phyloP scores from a whole-genome alignment of 2,888 invertebrate genomes.

The Kuschelorhynchus macadamiae region DNA sequence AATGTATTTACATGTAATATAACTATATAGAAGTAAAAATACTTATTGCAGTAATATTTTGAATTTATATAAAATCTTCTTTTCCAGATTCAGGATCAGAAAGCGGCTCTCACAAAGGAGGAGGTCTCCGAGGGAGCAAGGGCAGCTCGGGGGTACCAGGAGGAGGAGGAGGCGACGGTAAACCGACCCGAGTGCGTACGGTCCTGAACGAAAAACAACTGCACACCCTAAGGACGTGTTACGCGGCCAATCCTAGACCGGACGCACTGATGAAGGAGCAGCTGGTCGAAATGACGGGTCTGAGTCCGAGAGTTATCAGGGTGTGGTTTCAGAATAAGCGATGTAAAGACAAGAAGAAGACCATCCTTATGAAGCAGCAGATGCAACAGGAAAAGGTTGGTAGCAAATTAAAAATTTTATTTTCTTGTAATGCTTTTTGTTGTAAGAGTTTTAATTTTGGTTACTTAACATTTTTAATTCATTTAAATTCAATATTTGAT shows the following conservation, averaged over 20 bases:
- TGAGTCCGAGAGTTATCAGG: constrained; percentile 97
- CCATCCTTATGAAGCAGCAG: constrained; percentile 96
- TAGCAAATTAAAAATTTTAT: no score
- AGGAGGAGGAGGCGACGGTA: constrained; percentile 83
- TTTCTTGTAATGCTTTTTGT: no score
- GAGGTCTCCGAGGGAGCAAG: constrained; percentile 69
- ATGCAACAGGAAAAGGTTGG: constrained; percentile 97
- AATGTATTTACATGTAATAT: no score
- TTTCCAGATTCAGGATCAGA: constrained; percentile 92
- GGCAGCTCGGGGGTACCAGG: constrained; percentile 66
- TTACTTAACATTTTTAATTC: no score
- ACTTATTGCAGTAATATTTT: no score
- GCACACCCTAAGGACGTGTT: constrained; percentile 97
- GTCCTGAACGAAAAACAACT: constrained; percentile 99
- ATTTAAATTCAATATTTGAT: no score
- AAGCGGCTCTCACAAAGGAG: constrained; percentile 90
- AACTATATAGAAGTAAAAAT: no score
- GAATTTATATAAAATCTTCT: no score
- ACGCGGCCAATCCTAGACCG: constrained; percentile 97
- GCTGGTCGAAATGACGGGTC: constrained; percentile 97
- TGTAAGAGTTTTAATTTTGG: no score
- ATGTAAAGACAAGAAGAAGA: constrained; percentile 98
- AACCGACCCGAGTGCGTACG: constrained; percentile 98
- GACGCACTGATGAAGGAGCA: constrained; percentile 99
- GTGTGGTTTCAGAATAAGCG: constrained; percentile 99